Conservation (phyloP, 2,888 invertebrate species). For the Callimorpha dominula region DNA sequence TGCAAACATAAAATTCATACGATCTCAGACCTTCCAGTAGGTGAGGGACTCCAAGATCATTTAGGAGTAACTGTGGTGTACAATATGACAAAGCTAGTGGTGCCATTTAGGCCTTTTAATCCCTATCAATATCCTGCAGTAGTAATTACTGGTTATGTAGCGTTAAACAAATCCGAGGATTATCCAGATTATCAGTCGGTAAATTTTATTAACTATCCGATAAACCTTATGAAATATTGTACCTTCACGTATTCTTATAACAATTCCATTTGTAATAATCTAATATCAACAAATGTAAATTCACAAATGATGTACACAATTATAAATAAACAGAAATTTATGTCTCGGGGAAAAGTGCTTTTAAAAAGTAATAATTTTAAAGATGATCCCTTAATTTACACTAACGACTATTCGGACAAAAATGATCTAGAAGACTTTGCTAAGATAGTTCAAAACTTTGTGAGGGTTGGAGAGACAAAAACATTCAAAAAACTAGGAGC, state of each 20-base stretch:
- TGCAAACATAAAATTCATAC: conserved; percentile 52
- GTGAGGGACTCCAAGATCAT: conserved; percentile 67
- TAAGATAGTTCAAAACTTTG: conserved; percentile 35
- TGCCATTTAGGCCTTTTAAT: conserved; percentile 45
- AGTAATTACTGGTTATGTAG: conserved; percentile 33
- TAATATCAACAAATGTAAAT: conserved; percentile 47
- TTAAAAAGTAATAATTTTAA: conserved; percentile 59
- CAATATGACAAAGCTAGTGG: conserved; percentile 51
- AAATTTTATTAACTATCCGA: conserved; percentile 21
- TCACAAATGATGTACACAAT: conserved; percentile 55
- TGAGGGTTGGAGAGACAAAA: conserved; percentile 27
- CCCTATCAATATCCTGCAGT: conserved; percentile 49
- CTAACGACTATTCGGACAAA: conserved; percentile 57
- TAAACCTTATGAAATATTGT: conserved; percentile 25
- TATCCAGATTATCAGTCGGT: conserved; percentile 31
- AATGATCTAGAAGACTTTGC: conserved; percentile 35
- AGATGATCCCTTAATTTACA: conserved; percentile 56
- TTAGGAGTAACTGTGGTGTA: conserved; percentile 56
- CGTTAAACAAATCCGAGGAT: conserved; percentile 25
- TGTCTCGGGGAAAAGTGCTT: conserved; percentile 62
- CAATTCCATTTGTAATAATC: conserved; percentile 53
- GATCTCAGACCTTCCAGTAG: conserved; percentile 60
- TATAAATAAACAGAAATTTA: conserved; percentile 55
- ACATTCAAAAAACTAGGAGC: conserved; percentile 32
- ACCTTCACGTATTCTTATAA: conserved; percentile 31